Conservation (phyloP, 2,888 invertebrate genomes). For the Bombylius discolor region DNA sequence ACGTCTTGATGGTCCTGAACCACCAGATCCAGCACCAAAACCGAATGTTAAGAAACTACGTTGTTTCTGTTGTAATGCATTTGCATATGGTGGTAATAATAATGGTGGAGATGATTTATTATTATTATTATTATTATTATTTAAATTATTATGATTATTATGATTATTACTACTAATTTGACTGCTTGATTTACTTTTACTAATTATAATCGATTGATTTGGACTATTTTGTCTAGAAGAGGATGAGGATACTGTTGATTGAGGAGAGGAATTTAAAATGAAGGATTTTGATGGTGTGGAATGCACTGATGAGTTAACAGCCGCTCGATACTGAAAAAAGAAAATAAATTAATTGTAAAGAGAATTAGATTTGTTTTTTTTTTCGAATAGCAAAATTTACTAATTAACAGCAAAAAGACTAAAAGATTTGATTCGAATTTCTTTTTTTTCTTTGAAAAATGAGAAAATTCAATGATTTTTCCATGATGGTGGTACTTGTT, state of each 20-base stretch:
- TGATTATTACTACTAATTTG: slow-evolving; percentile 19
- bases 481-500: too few species aligned
- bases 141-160: slow-evolving; percentile 6
- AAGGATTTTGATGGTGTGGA: slow-evolving; percentile 54
- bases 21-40: slow-evolving; percentile 75
- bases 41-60: slow-evolving; percentile 97
- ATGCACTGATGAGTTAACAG: slow-evolving; percentile 55
- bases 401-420: too few species aligned
- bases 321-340: slow-evolving; percentile 68
- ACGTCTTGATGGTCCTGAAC: slow-evolving; percentile 63
- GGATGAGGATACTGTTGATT: slow-evolving; percentile 36
- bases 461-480: too few species aligned
- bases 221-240: slow-evolving; percentile 36
- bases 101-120: slow-evolving; percentile 37
- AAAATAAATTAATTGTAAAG: slow-evolving; percentile 3
- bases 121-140: slow-evolving; percentile 5
- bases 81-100: slow-evolving; percentile 49
- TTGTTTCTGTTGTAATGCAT: slow-evolving; percentile 87
- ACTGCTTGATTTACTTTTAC: slow-evolving; percentile 35
- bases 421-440: too few species aligned
- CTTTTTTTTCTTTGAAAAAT: too few species aligned
- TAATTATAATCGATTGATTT: slow-evolving; percentile 35
- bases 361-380: not conserved
- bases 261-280: slow-evolving; percentile 38
- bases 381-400: too few species aligned